Conservation (phyloP, 2,113 vertebrate genomes). For the Coreoperca whiteheadi region DNA sequence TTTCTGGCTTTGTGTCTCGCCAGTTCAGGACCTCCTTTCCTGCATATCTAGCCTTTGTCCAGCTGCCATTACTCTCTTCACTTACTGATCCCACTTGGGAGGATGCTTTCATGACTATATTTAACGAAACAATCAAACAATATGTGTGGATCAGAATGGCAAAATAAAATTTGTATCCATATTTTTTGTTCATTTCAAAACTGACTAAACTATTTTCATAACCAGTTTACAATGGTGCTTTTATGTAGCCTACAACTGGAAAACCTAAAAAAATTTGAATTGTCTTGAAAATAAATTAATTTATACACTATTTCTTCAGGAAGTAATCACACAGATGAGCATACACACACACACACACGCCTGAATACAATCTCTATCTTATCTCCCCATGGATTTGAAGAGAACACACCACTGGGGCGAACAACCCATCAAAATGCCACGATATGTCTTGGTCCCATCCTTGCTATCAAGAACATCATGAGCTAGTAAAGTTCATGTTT, state of each 20-base stretch:
- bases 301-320: background rate
- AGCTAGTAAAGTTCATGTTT: constrained; percentile 51
- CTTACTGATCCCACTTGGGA: constrained; percentile 34
- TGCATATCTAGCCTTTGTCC: constrained; percentile 59
- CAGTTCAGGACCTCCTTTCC: constrained; percentile 64
- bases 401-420: constrained; percentile 9
- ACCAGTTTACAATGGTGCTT: background rate
- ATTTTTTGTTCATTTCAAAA: constrained; percentile 6
- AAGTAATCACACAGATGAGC: background rate
- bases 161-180: background rate
- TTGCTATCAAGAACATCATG: constrained; percentile 29
- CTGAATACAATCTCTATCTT: constrained; percentile 18
- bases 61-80: constrained; percentile 51
- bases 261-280: background rate
- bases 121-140: background rate
- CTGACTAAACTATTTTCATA: background rate
- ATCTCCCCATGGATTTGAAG: constrained; percentile 35
- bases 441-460: constrained; percentile 10
- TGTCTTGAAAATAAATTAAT: background rate
- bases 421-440: constrained; percentile 18
- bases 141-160: background rate
- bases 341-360: background rate
- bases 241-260: background rate
- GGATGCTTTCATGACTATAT: background rate
- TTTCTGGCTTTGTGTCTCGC: constrained; percentile 69